Evolutionary conservation across 1,140 invertebrate species (phyloP), one percentile per base, ranked within the genome.

Genomic region (Dryas iulia): DNA sequence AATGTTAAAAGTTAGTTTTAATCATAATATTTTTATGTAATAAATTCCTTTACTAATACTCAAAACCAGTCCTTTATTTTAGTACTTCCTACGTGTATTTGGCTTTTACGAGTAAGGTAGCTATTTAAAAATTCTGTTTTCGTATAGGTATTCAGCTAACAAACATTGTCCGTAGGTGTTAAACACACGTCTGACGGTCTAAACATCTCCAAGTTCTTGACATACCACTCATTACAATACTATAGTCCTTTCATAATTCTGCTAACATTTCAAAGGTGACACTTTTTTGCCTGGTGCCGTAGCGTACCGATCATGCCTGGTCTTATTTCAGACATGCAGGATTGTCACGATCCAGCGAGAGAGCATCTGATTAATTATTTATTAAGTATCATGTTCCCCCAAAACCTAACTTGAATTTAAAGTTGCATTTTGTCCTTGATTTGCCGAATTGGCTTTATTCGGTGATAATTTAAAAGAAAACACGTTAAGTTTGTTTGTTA

Each of bases 281-380:
- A 47, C 39, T 18, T 47, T 47, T 47, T 47, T 47, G 14, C 8
- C 7, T 18, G 39, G 6, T 47, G 2, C 7, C 39, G 18, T 21
- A 10, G 14, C 18, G 39, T 21, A 21, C 8, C 2, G 14, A 47
- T 18, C 18, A 47, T 21, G 39, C 18, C 39, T 3, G 18, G 6
- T 47, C 18, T 47, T 47, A 47, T 47, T 47, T 47, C 39, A 47
- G 39, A 47, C 39, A 47, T 47, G 39, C 39, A 47, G 39, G 39
- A 47, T 47, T 47, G 39, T 47, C 39, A 47, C 18, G 14, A 47
- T 21, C 35, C 14, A 47, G 6, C 7, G 1, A 18, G 14, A 47
- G 14, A 7, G 0, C 12, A 47, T 18, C 18, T 21, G 7, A 47
- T 47, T 47, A 47, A 47, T 47, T 47, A 47, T 47, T 47, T 47